These are phyloP conservation scores for Podarcis cretensis DNA, from an alignment of 2,113 vertebrate species.

Conservation along the genomic window DNA sequence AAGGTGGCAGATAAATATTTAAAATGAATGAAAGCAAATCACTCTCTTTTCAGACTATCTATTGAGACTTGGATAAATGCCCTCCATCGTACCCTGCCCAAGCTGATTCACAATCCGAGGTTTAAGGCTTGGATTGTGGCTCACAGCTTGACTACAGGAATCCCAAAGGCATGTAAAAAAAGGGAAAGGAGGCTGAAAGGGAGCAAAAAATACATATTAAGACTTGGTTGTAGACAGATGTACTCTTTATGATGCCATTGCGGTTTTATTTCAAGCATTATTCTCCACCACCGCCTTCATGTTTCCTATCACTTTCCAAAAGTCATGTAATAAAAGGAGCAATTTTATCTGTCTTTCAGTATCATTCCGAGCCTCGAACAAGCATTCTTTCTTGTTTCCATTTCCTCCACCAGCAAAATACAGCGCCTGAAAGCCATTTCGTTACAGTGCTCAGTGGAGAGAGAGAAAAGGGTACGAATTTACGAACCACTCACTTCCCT, in stretches of 20 bases:
- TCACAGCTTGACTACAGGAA: neutral
- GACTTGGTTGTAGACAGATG: neutral
- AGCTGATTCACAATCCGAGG: neutral
- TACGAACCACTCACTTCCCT: slow-evolving; percentile 37
- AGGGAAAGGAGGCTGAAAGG: neutral
- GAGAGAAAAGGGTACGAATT: slow-evolving; percentile 47
- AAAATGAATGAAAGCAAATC: neutral
- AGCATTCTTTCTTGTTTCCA: slow-evolving; percentile 44
- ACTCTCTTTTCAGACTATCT: neutral
- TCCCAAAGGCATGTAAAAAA: neutral
- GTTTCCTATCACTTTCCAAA: slow-evolving; percentile 39
- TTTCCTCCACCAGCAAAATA: slow-evolving; percentile 46
- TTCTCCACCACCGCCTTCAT: slow-evolving; percentile 26
- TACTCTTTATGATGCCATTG: slow-evolving; percentile 11
- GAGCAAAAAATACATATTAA: slow-evolving; percentile 30
- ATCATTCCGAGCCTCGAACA: slow-evolving; percentile 37
- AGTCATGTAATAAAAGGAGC: slow-evolving; percentile 27
- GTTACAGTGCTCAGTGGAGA: slow-evolving; percentile 31
- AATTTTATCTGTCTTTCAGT: slow-evolving; percentile 41
- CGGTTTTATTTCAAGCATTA: slow-evolving; percentile 19
- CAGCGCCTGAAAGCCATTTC: slow-evolving; percentile 3
- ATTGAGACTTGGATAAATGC: neutral
- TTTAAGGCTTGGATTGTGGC: neutral
- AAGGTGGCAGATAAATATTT: neutral
- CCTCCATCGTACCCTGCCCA: too few relatives aligned